These are phyloP conservation scores for Lampris incognitus DNA, from an alignment of 2,113 vertebrate species.

Conservation along the genomic window DNA sequence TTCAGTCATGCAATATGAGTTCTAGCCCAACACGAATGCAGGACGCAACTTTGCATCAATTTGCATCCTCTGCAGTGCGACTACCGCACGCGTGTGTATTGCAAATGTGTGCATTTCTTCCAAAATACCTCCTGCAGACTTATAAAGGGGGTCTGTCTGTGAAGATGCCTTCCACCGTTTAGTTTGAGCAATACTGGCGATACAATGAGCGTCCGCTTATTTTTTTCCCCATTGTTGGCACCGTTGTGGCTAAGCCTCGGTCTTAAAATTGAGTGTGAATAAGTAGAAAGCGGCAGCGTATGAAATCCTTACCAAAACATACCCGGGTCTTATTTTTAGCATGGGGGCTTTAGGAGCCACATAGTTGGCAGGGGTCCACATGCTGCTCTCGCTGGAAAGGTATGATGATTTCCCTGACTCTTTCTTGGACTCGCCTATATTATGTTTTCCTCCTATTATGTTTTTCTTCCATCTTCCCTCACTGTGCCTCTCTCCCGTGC, in stretches of 20 bases:
- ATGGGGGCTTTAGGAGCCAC: conserved; percentile 55
- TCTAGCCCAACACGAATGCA: too few relatives aligned
- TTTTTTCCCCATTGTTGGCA: conserved; percentile 6
- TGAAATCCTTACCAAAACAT: conserved; percentile 78
- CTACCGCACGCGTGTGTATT: not conserved
- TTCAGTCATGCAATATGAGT: too few relatives aligned
- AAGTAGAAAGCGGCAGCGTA: conserved; percentile 32
- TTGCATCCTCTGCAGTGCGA: not conserved
- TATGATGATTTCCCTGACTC: conserved; percentile 54
- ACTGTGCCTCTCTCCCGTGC: conserved; percentile 1
- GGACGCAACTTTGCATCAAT: too few relatives aligned
- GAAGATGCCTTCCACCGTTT: too few relatives aligned
- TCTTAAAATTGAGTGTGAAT: conserved; percentile 68
- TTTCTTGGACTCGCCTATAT: conserved; percentile 20
- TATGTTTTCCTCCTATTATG: too few relatives aligned
- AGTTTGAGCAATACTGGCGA: too few relatives aligned
- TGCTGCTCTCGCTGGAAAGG: conserved; percentile 62
- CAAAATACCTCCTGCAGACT: too few relatives aligned
- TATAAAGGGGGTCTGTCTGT: too few relatives aligned
- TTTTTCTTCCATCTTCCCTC: not conserved
- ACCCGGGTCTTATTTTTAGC: conserved; percentile 71
- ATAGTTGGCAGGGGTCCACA: conserved; percentile 73
- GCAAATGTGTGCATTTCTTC: too few relatives aligned
- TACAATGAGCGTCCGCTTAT: too few relatives aligned
- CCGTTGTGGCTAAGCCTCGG: conserved; percentile 33